Evolutionary conservation across 2,113 vertebrate species (phyloP).

Genomic region (Corythaeola cristata): DNA sequence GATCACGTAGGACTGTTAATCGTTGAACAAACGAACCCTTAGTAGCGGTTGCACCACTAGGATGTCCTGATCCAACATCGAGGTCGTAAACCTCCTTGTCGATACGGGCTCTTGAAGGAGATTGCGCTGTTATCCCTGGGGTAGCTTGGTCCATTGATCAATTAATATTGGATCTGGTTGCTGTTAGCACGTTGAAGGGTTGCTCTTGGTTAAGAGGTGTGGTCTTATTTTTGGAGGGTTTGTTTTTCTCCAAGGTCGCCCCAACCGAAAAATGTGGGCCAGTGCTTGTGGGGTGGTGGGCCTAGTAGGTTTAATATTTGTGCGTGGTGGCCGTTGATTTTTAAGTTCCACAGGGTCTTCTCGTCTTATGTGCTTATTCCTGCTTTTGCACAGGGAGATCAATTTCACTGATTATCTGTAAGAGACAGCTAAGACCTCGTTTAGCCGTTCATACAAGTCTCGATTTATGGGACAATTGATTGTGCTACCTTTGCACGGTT

Average conservation of each 20-base stretch:
- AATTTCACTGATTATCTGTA: too few relatives aligned
- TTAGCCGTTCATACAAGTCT: too few relatives aligned
- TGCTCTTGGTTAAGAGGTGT: not conserved
- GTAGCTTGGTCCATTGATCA: not conserved
- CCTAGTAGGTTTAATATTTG: not conserved
- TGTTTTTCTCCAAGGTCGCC: constrained; percentile 14
- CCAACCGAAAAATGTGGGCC: not conserved
- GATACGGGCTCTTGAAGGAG: too few relatives aligned
- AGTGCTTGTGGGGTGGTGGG: accelerated
- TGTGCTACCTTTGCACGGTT: too few relatives aligned
- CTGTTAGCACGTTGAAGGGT: not conserved
- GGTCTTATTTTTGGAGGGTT: not conserved
- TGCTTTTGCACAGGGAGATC: constrained; percentile 41
- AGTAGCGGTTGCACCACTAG: too few relatives aligned
- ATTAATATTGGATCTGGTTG: not conserved
- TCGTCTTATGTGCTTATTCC: not conserved
- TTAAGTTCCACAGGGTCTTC: constrained; percentile 70
- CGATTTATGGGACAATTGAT: too few relatives aligned
- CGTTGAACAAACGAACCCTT: too few relatives aligned
- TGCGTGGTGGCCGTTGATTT: not conserved
- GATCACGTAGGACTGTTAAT: not conserved
- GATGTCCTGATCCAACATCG: too few relatives aligned
- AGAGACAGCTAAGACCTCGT: not conserved
- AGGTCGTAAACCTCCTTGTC: too few relatives aligned
- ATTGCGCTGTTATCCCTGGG: not conserved